Base-by-base conservation (phyloP, 2,113 vertebrate species). In the Psophia crepitans region DNA sequence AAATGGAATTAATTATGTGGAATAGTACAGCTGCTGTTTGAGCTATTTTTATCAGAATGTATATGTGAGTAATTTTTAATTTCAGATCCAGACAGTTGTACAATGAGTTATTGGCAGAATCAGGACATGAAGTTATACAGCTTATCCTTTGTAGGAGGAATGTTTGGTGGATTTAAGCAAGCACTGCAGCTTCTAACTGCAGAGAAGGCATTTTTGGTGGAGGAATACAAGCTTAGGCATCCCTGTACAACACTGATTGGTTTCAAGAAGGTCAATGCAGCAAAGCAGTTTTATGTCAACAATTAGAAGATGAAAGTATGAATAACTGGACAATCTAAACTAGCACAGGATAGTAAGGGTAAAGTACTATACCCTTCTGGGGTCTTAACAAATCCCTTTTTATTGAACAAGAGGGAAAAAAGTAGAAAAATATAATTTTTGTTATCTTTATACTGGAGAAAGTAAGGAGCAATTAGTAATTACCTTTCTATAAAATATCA, bases 21-120 rank as follows among this genome's bases (percentile, higher is more conserved):
- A 77, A 80, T 65, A 74, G 4, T 41, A 33, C 27, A 57, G 28
- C 4, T 73, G 32, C 8, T 14, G 1, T 70, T 64, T 84, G 39
- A 81, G 37, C 23, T 93, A 91, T 84, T 95, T 96, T 89, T 93
- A 76, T 81, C 6, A 5, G 27, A 81, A 74, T 21, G 6, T 84
- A 35, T 93, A 48, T 58, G 18, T 43, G n/a, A 84, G 63, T 51
- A 74, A 35, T 51, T 94, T 88, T 75, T 82, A 71, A 68, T 78
- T 92, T 87, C 53, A 75, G 28, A 86, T 66, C 6, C 43, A 87
- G 89, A 68, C 56, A 78, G 51, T 60, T 68, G 32, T 75, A 89
- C 73, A 89, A 70, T 75, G 56, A 74, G 14, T 63, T 82, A 84
- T 14, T 93, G 89, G 46, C 89, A 87, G 54, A 97, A 91, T 95